These are phyloP conservation scores for Anthopleura xanthogrammica DNA, from an alignment of 92 coral and sea anemone genomes.

Conservation along the genomic window DNA sequence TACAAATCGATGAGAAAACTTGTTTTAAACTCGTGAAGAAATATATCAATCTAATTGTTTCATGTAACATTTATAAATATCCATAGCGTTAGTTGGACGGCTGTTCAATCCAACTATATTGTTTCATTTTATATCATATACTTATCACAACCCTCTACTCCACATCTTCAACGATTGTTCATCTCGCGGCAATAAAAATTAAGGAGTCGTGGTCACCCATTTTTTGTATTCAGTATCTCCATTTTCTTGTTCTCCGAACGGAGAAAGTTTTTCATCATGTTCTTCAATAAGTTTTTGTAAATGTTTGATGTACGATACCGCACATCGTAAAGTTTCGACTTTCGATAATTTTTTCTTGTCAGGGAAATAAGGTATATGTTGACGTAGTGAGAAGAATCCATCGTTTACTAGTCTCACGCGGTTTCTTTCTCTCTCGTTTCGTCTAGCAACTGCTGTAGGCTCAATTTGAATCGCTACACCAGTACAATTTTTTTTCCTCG, in stretches of 20 bases:
- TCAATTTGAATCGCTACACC: conserved; percentile 77
- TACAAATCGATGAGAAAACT: neutral
- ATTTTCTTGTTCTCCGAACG: conserved; percentile 19
- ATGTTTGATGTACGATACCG: conserved; percentile 93
- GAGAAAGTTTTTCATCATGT: conserved; percentile 67
- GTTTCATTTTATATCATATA: neutral
- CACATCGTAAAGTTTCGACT: conserved; percentile 96
- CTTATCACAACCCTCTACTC: neutral
- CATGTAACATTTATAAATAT: neutral
- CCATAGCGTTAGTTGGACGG: neutral
- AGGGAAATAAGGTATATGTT: conserved; percentile 93
- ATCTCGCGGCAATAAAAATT: neutral
- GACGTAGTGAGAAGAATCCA: conserved; percentile 90
- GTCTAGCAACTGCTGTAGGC: conserved; percentile 82
- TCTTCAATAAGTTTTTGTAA: conserved; percentile 87
- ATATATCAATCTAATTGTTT: neutral
- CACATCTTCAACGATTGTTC: neutral
- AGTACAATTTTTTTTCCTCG: conserved; percentile 43
- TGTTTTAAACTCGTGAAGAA: neutral
- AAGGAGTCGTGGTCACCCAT: conserved; percentile 22
- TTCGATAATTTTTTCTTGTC: conserved; percentile 95
- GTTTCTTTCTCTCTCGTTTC: conserved; percentile 94
- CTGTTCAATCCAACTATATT: neutral
- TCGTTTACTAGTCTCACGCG: conserved; percentile 97
- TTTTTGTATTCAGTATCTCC: conserved; percentile 17